Evolutionary conservation across 2,797 vertebrate genomes (phyloP).

Genomic region (Spondyliosoma cantharus): DNA sequence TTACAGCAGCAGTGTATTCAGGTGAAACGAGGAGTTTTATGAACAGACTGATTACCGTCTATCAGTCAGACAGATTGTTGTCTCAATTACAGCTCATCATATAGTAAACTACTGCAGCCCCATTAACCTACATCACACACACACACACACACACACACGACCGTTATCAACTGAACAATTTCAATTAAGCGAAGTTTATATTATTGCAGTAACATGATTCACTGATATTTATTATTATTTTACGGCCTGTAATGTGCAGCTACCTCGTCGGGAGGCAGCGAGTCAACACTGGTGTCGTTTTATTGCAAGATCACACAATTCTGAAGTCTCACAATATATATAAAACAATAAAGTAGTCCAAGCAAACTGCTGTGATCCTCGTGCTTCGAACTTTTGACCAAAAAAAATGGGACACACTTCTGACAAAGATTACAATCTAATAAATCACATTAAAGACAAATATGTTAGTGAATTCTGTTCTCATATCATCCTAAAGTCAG

Average conservation of each 20-base stretch:
- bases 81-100: conserved; percentile 49
- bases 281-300: not conserved
- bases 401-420: no score
- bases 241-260: conserved; percentile 15
- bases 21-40: conserved; percentile 45
- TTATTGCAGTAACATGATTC: conserved; percentile 15
- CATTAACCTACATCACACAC: conserved; percentile 49
- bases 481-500: no score
- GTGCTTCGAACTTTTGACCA: no score
- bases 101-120: conserved; percentile 49
- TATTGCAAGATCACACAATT: not conserved
- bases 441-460: no score
- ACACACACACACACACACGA: conserved; percentile 19
- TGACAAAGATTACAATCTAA: no score
- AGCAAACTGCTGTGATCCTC: no score
- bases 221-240: conserved; percentile 21
- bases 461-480: no score
- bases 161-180: conserved; percentile 34
- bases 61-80: conserved; percentile 48
- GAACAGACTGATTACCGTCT: conserved; percentile 43
- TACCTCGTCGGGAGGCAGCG: not conserved
- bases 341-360: no score
- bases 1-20: not conserved
- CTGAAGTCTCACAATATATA: not conserved
- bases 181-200: conserved; percentile 33